phyloP scores from a whole-genome alignment of 2,113 vertebrate genomes.

The Datnioides undecimradiatus region DNA sequence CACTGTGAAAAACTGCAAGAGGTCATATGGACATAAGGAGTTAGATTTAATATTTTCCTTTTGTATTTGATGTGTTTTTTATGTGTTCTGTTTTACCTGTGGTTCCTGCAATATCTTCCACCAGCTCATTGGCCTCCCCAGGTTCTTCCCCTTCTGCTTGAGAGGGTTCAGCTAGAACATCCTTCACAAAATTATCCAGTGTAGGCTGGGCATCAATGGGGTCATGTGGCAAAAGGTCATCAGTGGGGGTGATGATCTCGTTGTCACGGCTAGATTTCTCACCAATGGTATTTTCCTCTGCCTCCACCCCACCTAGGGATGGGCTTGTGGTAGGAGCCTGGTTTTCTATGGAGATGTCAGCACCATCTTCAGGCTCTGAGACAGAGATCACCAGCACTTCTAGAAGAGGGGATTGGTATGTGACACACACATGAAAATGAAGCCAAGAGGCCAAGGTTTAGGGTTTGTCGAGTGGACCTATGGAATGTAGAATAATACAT shows the following conservation, averaged over 20 bases:
- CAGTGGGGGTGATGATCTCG: conserved; percentile 65
- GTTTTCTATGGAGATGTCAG: conserved; percentile 43
- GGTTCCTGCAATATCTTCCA: conserved; percentile 51
- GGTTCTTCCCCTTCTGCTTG: conserved; percentile 50
- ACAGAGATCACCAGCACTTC: conserved; percentile 62
- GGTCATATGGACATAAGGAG: neutral
- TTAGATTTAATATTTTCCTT: neutral
- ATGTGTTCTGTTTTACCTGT: conserved; percentile 55
- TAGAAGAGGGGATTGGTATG: conserved; percentile 76
- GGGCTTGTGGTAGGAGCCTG: conserved; percentile 38
- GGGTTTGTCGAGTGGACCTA: conserved; percentile 53
- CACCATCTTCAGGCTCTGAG: conserved; percentile 34
- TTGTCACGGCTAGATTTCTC: conserved; percentile 62
- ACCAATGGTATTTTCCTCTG: conserved; percentile 46
- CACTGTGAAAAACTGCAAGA: neutral
- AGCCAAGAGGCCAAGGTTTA: conserved; percentile 65
- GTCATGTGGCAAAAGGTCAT: conserved; percentile 56
- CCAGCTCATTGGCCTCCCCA: conserved; percentile 54
- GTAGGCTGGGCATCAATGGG: conserved; percentile 42
- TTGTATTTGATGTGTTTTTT: neutral
- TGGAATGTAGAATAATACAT: conserved; percentile 70
- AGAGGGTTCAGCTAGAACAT: conserved; percentile 40
- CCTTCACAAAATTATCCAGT: conserved; percentile 54
- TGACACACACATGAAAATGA: conserved; percentile 80
- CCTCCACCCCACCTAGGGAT: conserved; percentile 25